Evolutionary conservation across 2,113 vertebrate genomes (phyloP), one percentile per base, ranked within the genome.

Genomic region (Oplegnathus fasciatus): DNA sequence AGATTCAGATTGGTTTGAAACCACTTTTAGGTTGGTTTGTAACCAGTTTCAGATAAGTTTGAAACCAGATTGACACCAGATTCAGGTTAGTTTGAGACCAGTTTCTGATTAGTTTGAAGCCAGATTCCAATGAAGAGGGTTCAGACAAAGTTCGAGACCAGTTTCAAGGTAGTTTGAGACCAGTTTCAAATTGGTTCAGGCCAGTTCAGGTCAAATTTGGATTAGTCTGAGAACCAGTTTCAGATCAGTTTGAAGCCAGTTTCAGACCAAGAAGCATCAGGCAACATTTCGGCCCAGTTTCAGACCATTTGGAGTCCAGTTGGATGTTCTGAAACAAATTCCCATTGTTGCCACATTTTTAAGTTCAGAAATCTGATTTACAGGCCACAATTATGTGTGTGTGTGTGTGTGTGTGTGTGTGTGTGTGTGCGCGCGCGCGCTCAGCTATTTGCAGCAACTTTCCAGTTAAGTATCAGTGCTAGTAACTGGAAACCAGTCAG

Each of bases 361-460:
- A 44, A 44, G 44, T 44, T 44, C 14, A 4, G 5, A 48, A 48
- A 48, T 50, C 48, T 8, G 64, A 24, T 65, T 58, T 28, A 58
- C 2, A 17, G n/a, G 17, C 17, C 30, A 26, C 2, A 26, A 26
- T 13, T 66, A 11, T 54, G 68, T 70, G 68, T 71, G 66, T 65
- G 62, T 65, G 22, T 68, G 66, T 68, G 42, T 26, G 64, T 20
- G 70, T 50, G 40, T 50, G 71, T 82, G 80, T 48, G 66, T 82
- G 58, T 54, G 69, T 24, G 44, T 55, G 75, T 48, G 37, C 62
- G 48, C 58, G 30, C 50, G 37, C 40, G 37, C 0, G 15, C 1
- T 84, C 13, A 44, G 50, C 80, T 92, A 88, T 93, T 94, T 87
- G 74, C 85, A 83, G 93, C 87, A 88, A 91, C 78, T 93, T 94